Conservation (phyloP, 2,113 vertebrate species). For the Scytalopus superciliaris region DNA sequence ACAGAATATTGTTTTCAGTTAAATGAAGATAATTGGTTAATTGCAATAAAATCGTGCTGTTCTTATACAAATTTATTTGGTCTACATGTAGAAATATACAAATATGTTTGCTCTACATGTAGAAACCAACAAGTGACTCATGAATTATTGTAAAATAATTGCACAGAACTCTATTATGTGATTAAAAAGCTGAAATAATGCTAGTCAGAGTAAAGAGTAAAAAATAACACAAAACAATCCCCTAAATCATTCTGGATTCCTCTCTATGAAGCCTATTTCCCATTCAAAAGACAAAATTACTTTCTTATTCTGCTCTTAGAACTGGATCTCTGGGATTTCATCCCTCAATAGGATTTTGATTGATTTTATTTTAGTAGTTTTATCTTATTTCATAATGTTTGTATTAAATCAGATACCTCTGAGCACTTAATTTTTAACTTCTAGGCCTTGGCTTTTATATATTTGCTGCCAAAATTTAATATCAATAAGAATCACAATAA, state of each 20-base stretch:
- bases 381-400: conserved; percentile 35
- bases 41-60: background rate
- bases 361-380: conserved; percentile 46
- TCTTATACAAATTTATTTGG: background rate
- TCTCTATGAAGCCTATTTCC: background rate
- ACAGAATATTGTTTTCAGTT: background rate
- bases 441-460: background rate
- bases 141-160: background rate
- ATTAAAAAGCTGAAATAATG: background rate
- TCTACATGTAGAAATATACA: background rate
- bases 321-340: background rate
- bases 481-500: conserved; percentile 10
- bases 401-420: conserved; percentile 32
- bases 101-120: background rate
- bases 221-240: too few species aligned
- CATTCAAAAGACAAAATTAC: background rate
- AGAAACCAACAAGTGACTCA: background rate
- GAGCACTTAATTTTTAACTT: conserved; percentile 9
- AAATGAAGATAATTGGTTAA: background rate
- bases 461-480: conserved; percentile 21
- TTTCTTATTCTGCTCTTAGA: background rate
- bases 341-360: conserved; percentile 30
- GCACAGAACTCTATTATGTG: background rate
- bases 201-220: background rate
- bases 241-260: background rate